These are phyloP conservation scores for Eugnorisma glareosa DNA, from an alignment of 2,888 invertebrate species.

Conservation along the genomic window DNA sequence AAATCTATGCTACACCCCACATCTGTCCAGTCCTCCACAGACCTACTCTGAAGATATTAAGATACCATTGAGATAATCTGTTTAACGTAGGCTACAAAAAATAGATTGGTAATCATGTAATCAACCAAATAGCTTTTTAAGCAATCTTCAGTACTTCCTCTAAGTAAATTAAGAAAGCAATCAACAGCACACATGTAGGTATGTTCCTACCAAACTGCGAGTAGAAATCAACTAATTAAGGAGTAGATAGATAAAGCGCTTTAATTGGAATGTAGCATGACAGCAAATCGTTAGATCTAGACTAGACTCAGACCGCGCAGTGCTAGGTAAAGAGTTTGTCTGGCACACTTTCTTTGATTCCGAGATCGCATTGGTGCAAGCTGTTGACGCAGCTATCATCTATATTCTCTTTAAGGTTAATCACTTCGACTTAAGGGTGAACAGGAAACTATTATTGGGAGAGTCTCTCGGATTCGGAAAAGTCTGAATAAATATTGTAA, in stretches of 20 bases:
- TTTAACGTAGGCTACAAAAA: slow-evolving; percentile 29
- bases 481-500: not conserved
- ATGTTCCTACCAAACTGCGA: not conserved
- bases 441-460: not conserved
- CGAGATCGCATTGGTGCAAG: slow-evolving; percentile 14
- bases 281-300: slow-evolving; percentile 32
- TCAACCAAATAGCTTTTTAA: slow-evolving; percentile 33
- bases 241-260: slow-evolving; percentile 36
- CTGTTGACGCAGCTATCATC: slow-evolving; percentile 5
- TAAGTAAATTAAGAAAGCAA: slow-evolving; percentile 23
- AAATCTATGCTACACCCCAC: too few species aligned
- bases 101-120: slow-evolving; percentile 31
- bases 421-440: not conserved
- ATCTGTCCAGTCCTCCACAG: not conserved
- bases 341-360: slow-evolving; percentile 58
- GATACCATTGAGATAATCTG: slow-evolving; percentile 36
- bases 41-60: slow-evolving; percentile 8
- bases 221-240: slow-evolving; percentile 48
- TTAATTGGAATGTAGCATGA: slow-evolving; percentile 42
- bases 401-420: slow-evolving; percentile 11
- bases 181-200: slow-evolving; percentile 12
- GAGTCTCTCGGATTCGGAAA: not conserved
- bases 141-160: slow-evolving; percentile 6
- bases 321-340: slow-evolving; percentile 18
- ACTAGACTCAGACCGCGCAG: slow-evolving; percentile 18